phyloP scores from a whole-genome alignment of 1,140 invertebrate genomes.

The Drosophila sp. region DNA sequence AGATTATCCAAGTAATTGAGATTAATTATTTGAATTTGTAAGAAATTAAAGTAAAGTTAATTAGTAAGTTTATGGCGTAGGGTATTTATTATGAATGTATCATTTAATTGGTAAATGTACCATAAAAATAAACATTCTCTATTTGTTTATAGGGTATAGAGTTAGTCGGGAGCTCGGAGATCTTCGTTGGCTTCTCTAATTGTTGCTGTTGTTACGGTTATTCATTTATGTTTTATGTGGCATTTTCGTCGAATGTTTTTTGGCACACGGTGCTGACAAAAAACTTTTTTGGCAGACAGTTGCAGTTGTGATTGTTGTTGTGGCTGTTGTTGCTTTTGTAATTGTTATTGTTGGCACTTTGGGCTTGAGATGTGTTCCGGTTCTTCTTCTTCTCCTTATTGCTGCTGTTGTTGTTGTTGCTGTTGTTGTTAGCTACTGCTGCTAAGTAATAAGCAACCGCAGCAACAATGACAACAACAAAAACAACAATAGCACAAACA shows the following conservation, averaged over 20 bases:
- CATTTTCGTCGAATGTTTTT: conserved; percentile 54
- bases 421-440: conserved; percentile 31
- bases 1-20: too few relatives aligned
- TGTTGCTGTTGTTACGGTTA: conserved; percentile 60
- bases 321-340: conserved; percentile 66
- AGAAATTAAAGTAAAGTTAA: not conserved
- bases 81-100: too few relatives aligned
- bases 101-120: not conserved
- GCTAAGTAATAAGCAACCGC: conserved; percentile 69
- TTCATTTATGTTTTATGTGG: conserved; percentile 79
- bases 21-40: not conserved
- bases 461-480: conserved; percentile 46
- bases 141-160: not conserved
- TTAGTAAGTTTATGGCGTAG: too few relatives aligned
- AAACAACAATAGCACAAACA: conserved; percentile 47
- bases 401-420: too few relatives aligned
- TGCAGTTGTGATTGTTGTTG: conserved; percentile 54
- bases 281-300: conserved; percentile 69
- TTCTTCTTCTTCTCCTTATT: too few relatives aligned
- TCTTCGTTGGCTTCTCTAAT: conserved; percentile 39
- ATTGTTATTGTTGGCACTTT: conserved; percentile 78
- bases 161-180: not conserved
- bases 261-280: conserved; percentile 29
- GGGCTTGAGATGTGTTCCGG: conserved; percentile 26
- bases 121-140: not conserved